Evolutionary conservation across 1,140 invertebrate species (phyloP).

Genomic region (Drosophila gunungcola): DNA sequence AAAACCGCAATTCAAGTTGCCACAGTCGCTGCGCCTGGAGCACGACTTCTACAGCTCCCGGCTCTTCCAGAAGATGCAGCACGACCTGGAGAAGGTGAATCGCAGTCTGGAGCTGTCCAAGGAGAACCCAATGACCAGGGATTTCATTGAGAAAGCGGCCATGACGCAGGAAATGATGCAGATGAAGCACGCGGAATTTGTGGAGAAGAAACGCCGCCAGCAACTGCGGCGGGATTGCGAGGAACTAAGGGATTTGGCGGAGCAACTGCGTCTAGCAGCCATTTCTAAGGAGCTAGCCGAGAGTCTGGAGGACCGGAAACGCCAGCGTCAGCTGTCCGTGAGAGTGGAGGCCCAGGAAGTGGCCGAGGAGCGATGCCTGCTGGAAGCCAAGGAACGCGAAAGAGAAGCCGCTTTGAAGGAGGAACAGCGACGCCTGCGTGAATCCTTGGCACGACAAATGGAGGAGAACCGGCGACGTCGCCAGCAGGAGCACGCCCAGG

Average conservation of each 20-base stretch:
- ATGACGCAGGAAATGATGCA: conserved; percentile 54
- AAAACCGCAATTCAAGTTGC: conserved; percentile 2
- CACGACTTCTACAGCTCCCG: background rate
- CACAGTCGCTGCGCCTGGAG: background rate
- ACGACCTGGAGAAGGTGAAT: conserved; percentile 9
- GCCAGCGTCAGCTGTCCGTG: conserved; percentile 11
- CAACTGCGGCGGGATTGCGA: conserved; percentile 57
- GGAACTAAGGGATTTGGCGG: conserved; percentile 48
- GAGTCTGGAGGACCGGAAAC: conserved; percentile 11
- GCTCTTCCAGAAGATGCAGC: conserved; percentile 10
- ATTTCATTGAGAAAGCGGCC: conserved; percentile 1
- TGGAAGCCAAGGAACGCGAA: conserved; percentile 16
- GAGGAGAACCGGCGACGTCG: conserved; percentile 30
- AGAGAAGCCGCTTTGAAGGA: conserved; percentile 35
- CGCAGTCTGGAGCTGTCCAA: conserved; percentile 15
- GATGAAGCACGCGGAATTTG: conserved; percentile 46
- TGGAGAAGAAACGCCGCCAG: conserved; percentile 57
- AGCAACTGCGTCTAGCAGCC: conserved; percentile 59
- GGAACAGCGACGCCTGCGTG: conserved; percentile 32
- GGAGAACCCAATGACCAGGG: conserved; percentile 22
- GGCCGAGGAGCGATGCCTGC: conserved; percentile 22
- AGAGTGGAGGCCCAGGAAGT: conserved; percentile 27
- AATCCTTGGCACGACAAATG: conserved; percentile 39
- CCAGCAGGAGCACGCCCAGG: conserved; percentile 26
- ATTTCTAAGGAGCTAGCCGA: conserved; percentile 65